Conservation (phyloP, 2,797 vertebrate genomes). For the Valencia hispanica region DNA sequence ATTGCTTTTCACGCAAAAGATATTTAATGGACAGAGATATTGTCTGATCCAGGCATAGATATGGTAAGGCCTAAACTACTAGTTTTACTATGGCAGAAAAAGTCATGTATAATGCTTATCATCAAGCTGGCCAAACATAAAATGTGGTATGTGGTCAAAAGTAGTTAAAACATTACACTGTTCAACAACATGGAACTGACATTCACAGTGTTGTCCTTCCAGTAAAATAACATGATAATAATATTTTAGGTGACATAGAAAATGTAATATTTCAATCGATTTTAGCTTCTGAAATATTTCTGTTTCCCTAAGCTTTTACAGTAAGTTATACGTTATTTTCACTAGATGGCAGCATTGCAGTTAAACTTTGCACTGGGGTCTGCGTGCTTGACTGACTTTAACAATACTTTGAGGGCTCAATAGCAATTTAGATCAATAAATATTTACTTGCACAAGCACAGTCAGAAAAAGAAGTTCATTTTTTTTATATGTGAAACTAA, state of each 20-base stretch:
- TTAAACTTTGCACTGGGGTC: not conserved
- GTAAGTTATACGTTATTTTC: not conserved
- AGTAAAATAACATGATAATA: not conserved
- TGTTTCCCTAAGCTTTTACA: not conserved
- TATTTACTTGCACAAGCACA: not conserved
- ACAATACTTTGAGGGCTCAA: not conserved
- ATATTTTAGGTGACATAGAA: not conserved
- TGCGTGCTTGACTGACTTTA: not conserved
- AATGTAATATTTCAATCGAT: not conserved
- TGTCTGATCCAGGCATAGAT: not conserved
- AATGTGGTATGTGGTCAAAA: too few species aligned
- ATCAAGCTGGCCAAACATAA: too few species aligned
- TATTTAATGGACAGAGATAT: not conserved
- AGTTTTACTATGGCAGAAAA: not conserved
- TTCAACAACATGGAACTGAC: not conserved
- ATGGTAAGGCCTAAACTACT: not conserved
- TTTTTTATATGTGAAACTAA: not conserved
- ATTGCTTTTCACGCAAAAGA: too few species aligned
- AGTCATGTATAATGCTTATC: too few species aligned
- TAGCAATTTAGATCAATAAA: not conserved
- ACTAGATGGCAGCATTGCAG: constrained; percentile 32
- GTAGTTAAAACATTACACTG: too few species aligned
- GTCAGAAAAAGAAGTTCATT: not conserved
- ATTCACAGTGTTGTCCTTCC: not conserved
- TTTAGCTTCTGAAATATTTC: not conserved